A percentile compares a stretch with the other conserved stretches of the same genome.
Conservation (phyloP, 2,888 invertebrate species). For the Priocnemis perturbator region DNA sequence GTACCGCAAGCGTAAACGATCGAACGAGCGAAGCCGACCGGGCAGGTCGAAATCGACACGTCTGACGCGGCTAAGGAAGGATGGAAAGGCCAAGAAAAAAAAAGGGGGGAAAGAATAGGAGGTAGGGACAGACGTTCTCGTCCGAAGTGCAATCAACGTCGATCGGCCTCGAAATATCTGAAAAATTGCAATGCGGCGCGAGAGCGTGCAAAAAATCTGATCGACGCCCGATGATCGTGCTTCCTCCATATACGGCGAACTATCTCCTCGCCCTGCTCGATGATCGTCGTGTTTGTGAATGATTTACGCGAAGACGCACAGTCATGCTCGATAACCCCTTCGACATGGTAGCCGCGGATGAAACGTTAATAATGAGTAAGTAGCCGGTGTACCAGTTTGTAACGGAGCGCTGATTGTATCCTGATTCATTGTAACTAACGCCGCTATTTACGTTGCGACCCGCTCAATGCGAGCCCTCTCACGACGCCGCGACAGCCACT, state of each 20-base stretch:
- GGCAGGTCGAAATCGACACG: no score
- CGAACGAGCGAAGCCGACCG: not conserved
- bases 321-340: conserved; percentile 49
- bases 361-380: conserved; percentile 50
- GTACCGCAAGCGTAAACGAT: not conserved
- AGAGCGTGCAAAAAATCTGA: conserved; percentile 45
- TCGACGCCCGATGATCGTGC: conserved; percentile 49
- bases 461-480: not conserved
- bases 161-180: conserved; percentile 18
- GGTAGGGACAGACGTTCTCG: conserved; percentile 3
- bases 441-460: conserved; percentile 4
- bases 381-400: conserved; percentile 43
- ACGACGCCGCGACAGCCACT: not conserved
- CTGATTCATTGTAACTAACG: conserved; percentile 16
- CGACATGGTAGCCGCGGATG: conserved; percentile 42
- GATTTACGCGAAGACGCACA: conserved; percentile 16
- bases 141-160: conserved; percentile 16
- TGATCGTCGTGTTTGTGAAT: conserved; percentile 29
- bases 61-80: not conserved
- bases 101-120: not conserved
- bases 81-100: not conserved
- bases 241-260: conserved; percentile 20
- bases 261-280: conserved; percentile 8
- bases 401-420: conserved; percentile 42
- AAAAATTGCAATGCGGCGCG: conserved; percentile 17